Percentiles rank a stretch among this genome's conserved stretches.
These are phyloP conservation scores for Macrobrachium nipponense DNA, from an alignment of 1,140 invertebrate genomes.

Conservation along the genomic window DNA sequence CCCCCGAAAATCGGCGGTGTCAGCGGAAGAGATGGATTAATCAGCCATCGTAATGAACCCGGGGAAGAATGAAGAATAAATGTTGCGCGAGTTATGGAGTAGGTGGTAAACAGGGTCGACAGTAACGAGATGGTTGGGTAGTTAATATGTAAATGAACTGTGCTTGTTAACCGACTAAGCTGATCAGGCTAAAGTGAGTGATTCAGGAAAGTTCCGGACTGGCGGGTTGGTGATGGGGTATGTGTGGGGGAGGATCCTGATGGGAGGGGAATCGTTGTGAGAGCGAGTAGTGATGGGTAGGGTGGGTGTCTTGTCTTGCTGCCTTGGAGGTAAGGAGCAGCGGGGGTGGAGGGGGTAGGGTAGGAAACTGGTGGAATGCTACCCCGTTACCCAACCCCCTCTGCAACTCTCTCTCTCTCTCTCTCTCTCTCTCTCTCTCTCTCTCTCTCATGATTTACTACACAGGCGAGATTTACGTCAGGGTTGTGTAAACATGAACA, in stretches of 20 bases:
- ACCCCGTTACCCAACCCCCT: background rate
- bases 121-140: constrained; percentile 43
- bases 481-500: constrained; percentile 13
- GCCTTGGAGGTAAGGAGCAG: background rate
- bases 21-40: background rate
- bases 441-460: too few species aligned
- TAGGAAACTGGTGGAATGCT: background rate
- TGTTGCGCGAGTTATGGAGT: background rate
- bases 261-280: background rate
- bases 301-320: background rate
- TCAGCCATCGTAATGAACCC: background rate
- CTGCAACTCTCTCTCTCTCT: too few species aligned
- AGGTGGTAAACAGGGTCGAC: constrained; percentile 23
- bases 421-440: too few species aligned
- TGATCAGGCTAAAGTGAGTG: constrained; percentile 29
- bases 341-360: background rate
- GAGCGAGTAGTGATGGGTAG: background rate
- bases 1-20: background rate
- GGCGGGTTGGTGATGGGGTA: background rate
- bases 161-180: constrained; percentile 47
- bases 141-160: constrained; percentile 54
- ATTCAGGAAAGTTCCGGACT: background rate
- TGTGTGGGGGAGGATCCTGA: background rate
- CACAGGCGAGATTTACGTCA: background rate
- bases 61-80: constrained; percentile 8